Conservation (phyloP, 2,113 vertebrate genomes). For the Oreochromis niloticus region DNA sequence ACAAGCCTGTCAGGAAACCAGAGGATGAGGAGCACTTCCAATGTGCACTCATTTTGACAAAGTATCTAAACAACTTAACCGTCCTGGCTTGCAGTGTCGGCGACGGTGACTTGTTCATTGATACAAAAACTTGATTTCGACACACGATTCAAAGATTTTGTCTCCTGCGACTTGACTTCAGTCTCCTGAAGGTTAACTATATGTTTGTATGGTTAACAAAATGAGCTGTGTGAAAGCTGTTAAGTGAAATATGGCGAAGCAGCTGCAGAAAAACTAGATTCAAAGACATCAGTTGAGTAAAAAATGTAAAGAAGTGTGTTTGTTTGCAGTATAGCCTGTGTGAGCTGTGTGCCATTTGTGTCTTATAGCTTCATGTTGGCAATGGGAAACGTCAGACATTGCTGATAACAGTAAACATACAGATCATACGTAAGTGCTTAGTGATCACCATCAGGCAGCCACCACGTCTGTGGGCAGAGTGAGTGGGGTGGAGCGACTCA, state of each 20-base stretch:
- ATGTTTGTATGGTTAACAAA: not conserved
- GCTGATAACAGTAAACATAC: not conserved
- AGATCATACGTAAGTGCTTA: not conserved
- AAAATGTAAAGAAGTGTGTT: not conserved
- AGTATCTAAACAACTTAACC: not conserved
- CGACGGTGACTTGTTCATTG: not conserved
- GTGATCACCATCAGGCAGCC: not conserved
- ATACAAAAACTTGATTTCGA: not conserved
- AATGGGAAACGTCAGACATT: not conserved
- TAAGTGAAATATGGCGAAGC: not conserved
- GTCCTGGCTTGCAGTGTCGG: rapidly evolving
- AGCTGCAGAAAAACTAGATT: not conserved
- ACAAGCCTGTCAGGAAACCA: not conserved
- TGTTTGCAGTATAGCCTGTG: not conserved
- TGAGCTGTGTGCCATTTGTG: not conserved
- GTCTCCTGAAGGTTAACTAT: not conserved
- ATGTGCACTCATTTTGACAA: not conserved
- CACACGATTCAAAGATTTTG: not conserved
- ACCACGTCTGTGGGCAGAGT: not conserved
- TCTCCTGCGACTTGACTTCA: not conserved
- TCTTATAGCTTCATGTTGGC: not conserved
- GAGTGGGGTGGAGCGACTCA: not conserved
- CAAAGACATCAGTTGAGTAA: not conserved
- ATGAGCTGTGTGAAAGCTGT: not conserved
- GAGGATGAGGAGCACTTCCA: not conserved